Percentiles rank a stretch among this genome's conserved stretches.
These are phyloP conservation scores for Calycopis cecrops DNA, from an alignment of 1,140 invertebrate species.

Conservation along the genomic window DNA sequence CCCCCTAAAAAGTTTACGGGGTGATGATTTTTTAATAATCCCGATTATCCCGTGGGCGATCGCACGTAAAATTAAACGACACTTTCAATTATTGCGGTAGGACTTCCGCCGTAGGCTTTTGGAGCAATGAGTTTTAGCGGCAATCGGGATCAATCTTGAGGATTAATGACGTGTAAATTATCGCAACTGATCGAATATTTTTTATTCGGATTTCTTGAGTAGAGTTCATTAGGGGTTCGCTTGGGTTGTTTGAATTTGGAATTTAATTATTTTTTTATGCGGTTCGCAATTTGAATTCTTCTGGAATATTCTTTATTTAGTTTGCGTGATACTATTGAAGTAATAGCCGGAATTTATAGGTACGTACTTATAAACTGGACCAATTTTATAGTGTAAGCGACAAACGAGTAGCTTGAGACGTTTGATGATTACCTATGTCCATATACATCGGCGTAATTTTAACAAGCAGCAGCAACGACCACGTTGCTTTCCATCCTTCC, in stretches of 20 bases:
- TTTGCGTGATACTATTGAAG: too few species aligned
- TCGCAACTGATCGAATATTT: conserved; percentile 57
- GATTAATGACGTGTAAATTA: conserved; percentile 62
- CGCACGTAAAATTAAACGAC: conserved; percentile 53
- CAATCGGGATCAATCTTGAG: conserved; percentile 44
- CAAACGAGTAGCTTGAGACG: too few species aligned
- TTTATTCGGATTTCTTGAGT: conserved; percentile 33
- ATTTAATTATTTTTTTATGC: conserved; percentile 3
- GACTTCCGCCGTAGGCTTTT: conserved; percentile 33
- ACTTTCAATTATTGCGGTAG: conserved; percentile 48
- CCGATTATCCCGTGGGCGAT: conserved; percentile 29
- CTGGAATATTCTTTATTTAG: too few species aligned
- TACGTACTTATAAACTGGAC: too few species aligned
- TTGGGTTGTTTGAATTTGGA: neutral
- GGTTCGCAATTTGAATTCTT: too few species aligned
- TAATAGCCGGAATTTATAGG: too few species aligned
- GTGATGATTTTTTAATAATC: conserved; percentile 27
- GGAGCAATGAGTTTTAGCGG: conserved; percentile 43
- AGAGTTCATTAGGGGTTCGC: neutral
- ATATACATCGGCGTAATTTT: too few species aligned
- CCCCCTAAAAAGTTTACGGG: neutral
- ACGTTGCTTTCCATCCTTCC: too few species aligned
- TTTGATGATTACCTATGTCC: too few species aligned
- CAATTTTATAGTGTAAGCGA: too few species aligned
- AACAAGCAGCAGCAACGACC: too few species aligned